phyloP scores from a whole-genome alignment of 2,888 invertebrate genomes.

The Dorcus parallelipipedus region DNA sequence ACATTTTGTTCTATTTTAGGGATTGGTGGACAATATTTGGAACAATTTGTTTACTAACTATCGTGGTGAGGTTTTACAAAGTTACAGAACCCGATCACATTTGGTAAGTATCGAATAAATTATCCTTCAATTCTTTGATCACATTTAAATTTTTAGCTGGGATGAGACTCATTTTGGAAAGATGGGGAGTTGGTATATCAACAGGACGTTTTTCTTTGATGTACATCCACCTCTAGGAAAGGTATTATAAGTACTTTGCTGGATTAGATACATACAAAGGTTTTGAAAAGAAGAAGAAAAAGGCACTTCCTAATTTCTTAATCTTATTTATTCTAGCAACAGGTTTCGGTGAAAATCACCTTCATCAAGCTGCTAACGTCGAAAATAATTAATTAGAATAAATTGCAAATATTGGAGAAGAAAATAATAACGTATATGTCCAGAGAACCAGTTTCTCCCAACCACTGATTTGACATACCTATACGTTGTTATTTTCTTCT shows the following conservation, averaged over 20 bases:
- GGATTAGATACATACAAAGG: no score
- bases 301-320: no score
- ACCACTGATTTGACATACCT: no score
- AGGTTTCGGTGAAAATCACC: no score
- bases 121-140: neutral
- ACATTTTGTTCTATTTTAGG: conserved; percentile 25
- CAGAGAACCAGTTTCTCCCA: no score
- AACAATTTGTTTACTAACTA: conserved; percentile 62
- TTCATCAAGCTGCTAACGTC: no score
- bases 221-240: conserved; percentile 97
- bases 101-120: conserved; percentile 62
- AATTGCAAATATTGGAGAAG: no score
- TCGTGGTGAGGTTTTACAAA: conserved; percentile 81
- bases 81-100: conserved; percentile 91
- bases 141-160: conserved; percentile 63
- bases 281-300: no score
- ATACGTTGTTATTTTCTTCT: no score
- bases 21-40: conserved; percentile 68
- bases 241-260: conserved; percentile 51
- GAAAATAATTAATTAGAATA: no score
- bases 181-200: conserved; percentile 98
- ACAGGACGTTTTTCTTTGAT: conserved; percentile 95
- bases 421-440: no score
- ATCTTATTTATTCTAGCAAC: no score
- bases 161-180: conserved; percentile 99